Evolutionary conservation across 2,797 vertebrate genomes (phyloP).

Genomic region (Pempheris klunzingeri): DNA sequence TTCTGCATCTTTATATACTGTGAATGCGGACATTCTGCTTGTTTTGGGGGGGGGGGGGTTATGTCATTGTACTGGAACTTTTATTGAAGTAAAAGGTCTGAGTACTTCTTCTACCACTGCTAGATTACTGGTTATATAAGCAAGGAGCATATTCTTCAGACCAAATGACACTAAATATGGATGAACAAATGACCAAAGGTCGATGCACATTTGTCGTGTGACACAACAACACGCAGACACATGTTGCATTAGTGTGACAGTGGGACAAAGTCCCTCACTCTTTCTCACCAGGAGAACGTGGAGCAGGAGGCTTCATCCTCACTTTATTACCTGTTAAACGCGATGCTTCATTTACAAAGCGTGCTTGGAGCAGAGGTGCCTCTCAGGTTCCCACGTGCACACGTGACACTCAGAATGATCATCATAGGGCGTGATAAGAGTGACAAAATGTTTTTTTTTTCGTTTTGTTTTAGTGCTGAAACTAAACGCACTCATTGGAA

Average conservation of each 20-base stretch:
- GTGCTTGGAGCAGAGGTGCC: slow-evolving; percentile 28
- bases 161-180: not conserved
- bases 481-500: not conserved
- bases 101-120: too few relatives aligned
- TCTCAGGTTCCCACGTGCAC: slow-evolving; percentile 39
- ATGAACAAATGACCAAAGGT: not conserved
- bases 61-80: not conserved
- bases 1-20: too few relatives aligned
- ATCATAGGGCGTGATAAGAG: not conserved
- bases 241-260: slow-evolving; percentile 48
- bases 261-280: slow-evolving; percentile 46
- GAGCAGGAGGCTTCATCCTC: slow-evolving; percentile 24
- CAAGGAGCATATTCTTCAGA: not conserved
- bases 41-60: too few relatives aligned
- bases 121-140: too few relatives aligned
- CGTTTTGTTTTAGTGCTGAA: not conserved
- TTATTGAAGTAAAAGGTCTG: not conserved
- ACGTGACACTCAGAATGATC: not conserved
- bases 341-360: slow-evolving; percentile 28
- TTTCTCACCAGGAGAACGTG: slow-evolving; percentile 45
- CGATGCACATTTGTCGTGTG: slow-evolving; percentile 25
- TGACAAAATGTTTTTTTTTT: too few relatives aligned
- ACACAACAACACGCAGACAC: slow-evolving; percentile 24
- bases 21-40: too few relatives aligned
- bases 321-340: slow-evolving; percentile 65